A percentile compares a stretch with the other conserved stretches of the same genome.
Evolutionary conservation across 2,888 invertebrate species (phyloP).

Genomic region (Drosophila fungiperda): DNA sequence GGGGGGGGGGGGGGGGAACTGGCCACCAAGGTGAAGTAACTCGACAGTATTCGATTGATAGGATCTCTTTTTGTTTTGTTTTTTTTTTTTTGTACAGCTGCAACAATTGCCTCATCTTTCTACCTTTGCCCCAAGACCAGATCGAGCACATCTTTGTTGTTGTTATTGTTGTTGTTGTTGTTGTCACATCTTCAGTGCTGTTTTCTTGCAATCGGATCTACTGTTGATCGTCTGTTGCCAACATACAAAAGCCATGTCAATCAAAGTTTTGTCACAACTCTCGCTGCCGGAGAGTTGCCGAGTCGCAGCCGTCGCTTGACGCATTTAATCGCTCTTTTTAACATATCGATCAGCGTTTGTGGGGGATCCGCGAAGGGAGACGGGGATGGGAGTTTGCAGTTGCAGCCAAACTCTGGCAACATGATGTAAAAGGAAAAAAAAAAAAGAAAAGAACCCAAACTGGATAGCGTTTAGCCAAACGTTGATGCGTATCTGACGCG

Average conservation of each 20-base stretch:
- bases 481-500: conserved; percentile 71
- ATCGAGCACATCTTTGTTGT: neutral
- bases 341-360: conserved; percentile 68
- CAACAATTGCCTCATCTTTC: conserved; percentile 55
- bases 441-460: conserved; percentile 50
- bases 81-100: conserved; percentile 39
- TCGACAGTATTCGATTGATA: conserved; percentile 34
- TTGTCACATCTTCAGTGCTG: conserved; percentile 35
- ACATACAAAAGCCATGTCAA: conserved; percentile 76
- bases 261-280: conserved; percentile 72
- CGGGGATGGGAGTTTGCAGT: neutral
- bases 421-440: conserved; percentile 34
- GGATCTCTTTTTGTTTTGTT: conserved; percentile 27
- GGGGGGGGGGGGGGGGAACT: neutral
- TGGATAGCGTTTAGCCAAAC: conserved; percentile 76
- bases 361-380: conserved; percentile 1
- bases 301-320: conserved; percentile 50
- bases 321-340: conserved; percentile 79
- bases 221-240: conserved; percentile 35
- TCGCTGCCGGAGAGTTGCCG: conserved; percentile 13
- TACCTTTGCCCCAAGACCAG: conserved; percentile 17
- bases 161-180: conserved; percentile 22
- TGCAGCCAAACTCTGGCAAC: conserved; percentile 29
- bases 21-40: conserved; percentile 4
- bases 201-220: conserved; percentile 48